Conservation (phyloP, 2,888 invertebrate genomes). For the Athalia rosae region DNA sequence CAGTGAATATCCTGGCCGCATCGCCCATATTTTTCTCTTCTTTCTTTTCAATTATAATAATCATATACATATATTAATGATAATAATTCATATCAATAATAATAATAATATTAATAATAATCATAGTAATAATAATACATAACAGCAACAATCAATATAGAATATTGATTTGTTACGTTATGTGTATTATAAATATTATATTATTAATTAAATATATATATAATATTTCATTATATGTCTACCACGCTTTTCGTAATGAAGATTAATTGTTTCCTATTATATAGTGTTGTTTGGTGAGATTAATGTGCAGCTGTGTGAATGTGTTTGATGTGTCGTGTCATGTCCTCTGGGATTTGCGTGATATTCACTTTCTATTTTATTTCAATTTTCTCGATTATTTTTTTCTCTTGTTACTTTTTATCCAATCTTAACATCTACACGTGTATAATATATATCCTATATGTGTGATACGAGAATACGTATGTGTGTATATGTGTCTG, state of each 20-base stretch:
- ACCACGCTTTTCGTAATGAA: constrained; percentile 54
- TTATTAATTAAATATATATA: constrained; percentile 58
- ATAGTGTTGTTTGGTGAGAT: constrained; percentile 23
- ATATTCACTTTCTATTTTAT: too few relatives aligned
- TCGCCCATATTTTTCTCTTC: not conserved
- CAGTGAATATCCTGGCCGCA: constrained; percentile 37
- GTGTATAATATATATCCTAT: constrained; percentile 37
- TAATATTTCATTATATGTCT: constrained; percentile 54
- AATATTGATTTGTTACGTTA: constrained; percentile 11
- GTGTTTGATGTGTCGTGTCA: too few relatives aligned
- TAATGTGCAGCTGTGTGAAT: constrained; percentile 3
- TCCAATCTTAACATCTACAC: not conserved
- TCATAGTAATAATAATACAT: not conserved
- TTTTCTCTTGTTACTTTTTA: constrained; percentile 39
- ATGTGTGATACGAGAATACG: not conserved
- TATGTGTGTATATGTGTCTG: not conserved
- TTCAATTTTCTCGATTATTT: not conserved
- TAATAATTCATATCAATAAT: too few relatives aligned
- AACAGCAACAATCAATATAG: constrained; percentile 40
- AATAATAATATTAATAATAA: too few relatives aligned
- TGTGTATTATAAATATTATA: constrained; percentile 52
- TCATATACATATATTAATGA: too few relatives aligned
- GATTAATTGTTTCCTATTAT: constrained; percentile 53
- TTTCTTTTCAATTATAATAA: too few relatives aligned
- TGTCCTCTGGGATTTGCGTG: too few relatives aligned